Conservation (phyloP, 2,113 vertebrate genomes). For the Mellivora capensis region DNA sequence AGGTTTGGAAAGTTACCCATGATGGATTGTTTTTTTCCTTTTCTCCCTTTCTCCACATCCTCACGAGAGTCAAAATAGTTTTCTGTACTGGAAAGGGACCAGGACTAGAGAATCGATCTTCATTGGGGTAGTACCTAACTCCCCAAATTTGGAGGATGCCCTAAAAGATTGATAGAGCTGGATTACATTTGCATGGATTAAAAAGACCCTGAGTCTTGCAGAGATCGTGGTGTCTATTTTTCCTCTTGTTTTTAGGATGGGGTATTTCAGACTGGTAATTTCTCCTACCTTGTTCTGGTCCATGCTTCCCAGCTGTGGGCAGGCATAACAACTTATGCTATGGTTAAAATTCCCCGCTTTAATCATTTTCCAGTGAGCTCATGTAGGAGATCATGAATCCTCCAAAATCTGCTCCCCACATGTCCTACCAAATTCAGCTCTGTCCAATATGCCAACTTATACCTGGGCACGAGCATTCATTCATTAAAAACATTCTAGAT, state of each 20-base stretch:
- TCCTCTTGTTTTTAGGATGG: not conserved
- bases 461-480: not conserved
- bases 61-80: not conserved
- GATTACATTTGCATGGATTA: not conserved
- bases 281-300: not conserved
- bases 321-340: not conserved
- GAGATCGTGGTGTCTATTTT: not conserved
- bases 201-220: not conserved
- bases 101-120: not conserved
- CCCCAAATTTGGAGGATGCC: not conserved
- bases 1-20: not conserved
- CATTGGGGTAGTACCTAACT: not conserved
- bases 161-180: not conserved
- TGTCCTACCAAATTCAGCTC: not conserved
- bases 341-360: not conserved
- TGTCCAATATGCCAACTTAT: not conserved
- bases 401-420: not conserved
- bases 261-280: not conserved
- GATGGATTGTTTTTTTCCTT: not conserved
- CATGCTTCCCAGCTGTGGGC: not conserved
- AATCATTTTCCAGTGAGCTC: not conserved
- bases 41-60: not conserved
- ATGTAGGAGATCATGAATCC: not conserved
- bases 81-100: not conserved
- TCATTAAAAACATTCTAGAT: not conserved